Percentiles rank a stretch among this genome's conserved stretches.
phyloP scores from a whole-genome alignment of 2,113 vertebrate species.

The Mastomys coucha region DNA sequence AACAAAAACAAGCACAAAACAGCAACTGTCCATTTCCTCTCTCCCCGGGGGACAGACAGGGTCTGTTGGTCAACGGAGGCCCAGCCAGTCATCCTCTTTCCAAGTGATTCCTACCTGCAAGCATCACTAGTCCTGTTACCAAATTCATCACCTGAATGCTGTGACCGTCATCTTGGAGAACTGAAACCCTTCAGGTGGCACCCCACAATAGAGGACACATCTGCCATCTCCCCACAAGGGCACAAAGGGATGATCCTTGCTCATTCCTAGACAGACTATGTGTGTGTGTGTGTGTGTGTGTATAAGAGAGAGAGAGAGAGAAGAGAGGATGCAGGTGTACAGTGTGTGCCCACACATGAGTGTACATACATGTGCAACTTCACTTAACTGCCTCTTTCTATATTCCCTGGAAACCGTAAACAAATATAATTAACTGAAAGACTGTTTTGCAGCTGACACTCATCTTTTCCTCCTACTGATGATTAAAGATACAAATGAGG shows the following conservation, averaged over 20 bases:
- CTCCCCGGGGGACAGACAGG: background rate
- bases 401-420: slow-evolving; percentile 30
- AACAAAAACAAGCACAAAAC: background rate
- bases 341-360: background rate
- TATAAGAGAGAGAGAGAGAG: background rate
- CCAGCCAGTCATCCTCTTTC: background rate
- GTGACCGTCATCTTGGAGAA: background rate
- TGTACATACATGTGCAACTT: background rate
- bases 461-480: slow-evolving; percentile 54
- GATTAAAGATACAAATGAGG: slow-evolving; percentile 63
- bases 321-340: background rate
- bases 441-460: background rate
- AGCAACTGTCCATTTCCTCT: background rate
- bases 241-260: background rate
- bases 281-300: too few species aligned
- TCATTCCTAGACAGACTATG: background rate
- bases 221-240: background rate
- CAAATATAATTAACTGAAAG: slow-evolving; percentile 47
- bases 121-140: background rate
- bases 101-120: background rate
- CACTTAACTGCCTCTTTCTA: slow-evolving; percentile 27
- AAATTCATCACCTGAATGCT: background rate
- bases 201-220: background rate
- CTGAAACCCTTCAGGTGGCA: background rate
- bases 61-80: background rate